Evolutionary conservation across 2,797 vertebrate genomes (phyloP).

Genomic region (Brachymystax lenok): DNA sequence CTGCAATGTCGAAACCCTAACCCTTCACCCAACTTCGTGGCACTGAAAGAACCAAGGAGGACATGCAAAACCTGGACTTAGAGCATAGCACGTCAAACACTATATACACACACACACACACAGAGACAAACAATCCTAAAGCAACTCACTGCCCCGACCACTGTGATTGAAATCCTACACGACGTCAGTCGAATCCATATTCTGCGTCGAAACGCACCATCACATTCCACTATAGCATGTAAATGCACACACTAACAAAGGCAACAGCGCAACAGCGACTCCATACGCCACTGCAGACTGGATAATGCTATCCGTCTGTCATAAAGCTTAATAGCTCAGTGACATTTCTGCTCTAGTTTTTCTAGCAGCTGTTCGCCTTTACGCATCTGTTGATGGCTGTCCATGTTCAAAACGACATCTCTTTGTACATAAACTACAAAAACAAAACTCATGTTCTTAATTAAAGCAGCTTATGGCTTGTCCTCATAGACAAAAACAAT

Average conservation of each 20-base stretch:
- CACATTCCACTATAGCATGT: background rate
- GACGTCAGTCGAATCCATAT: background rate
- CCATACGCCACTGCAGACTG: background rate
- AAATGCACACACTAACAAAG: constrained; percentile 9
- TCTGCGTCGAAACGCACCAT: background rate
- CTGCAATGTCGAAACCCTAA: constrained; percentile 7
- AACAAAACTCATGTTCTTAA: background rate
- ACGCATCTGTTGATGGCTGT: constrained; percentile 52
- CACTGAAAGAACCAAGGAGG: constrained; percentile 39
- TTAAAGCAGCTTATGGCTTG: background rate
- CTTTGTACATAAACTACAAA: constrained; percentile 50
- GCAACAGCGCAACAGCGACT: background rate
- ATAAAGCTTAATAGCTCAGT: constrained; percentile 6
- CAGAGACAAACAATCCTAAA: too few relatives aligned
- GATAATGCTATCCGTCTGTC: background rate
- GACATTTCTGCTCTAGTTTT: constrained; percentile 10
- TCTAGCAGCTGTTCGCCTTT: constrained; percentile 49
- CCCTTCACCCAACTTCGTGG: constrained; percentile 36
- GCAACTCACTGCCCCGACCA: too few relatives aligned
- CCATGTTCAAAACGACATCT: constrained; percentile 37
- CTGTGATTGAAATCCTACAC: background rate
- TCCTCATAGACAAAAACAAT: constrained; percentile 24
- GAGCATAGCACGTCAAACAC: constrained; percentile 44
- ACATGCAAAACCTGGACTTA: constrained; percentile 45
- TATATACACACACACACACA: too few relatives aligned